Evolutionary conservation across 1,140 invertebrate genomes (phyloP).

Genomic region (Drosophila setifemur): DNA sequence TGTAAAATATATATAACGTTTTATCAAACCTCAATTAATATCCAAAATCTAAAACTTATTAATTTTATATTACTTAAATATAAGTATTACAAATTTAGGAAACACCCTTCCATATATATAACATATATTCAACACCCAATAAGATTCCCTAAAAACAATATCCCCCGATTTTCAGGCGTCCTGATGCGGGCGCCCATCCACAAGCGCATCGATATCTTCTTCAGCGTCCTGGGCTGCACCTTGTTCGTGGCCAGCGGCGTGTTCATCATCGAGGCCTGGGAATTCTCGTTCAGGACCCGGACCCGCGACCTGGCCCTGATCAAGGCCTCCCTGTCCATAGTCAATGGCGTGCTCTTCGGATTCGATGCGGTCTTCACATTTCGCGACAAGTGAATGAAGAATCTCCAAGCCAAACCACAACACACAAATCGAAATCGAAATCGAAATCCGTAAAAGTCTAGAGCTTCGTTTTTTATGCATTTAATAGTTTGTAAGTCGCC

Average conservation of each 20-base stretch:
- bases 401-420: no score
- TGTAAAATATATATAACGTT: no score
- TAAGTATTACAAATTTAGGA: constrained; percentile 1
- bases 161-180: constrained; percentile 82
- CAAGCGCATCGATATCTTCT: constrained; percentile 89
- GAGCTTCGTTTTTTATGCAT: constrained; percentile 38
- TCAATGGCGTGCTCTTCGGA: constrained; percentile 88
- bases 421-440: no score
- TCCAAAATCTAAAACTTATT: background rate
- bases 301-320: constrained; percentile 86
- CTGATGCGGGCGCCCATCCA: constrained; percentile 86
- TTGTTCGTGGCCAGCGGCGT: constrained; percentile 88
- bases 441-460: no score
- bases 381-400: constrained; percentile 83
- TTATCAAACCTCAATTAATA: no score
- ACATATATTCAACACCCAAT: background rate
- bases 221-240: constrained; percentile 87
- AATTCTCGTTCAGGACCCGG: constrained; percentile 76
- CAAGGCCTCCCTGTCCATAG: constrained; percentile 88
- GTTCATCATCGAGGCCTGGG: constrained; percentile 85
- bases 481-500: constrained; percentile 40
- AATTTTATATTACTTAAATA: background rate
- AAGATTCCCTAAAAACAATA: background rate
- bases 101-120: background rate
- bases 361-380: constrained; percentile 90